Evolutionary conservation across 2,797 vertebrate species (phyloP).

Genomic region (Peromyscus melanophrys): DNA sequence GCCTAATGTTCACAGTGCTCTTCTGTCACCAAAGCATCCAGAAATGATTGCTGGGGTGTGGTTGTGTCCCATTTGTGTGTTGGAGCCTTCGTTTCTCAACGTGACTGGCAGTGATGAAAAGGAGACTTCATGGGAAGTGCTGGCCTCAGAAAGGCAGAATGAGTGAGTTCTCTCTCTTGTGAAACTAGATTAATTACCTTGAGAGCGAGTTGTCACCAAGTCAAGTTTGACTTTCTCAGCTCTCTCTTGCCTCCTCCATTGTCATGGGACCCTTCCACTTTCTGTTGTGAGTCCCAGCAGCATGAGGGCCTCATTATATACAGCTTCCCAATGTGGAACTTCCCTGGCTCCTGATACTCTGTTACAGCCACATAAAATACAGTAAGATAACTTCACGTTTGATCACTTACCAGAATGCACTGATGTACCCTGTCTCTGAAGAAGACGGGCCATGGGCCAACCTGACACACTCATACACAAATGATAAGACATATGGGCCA

Average conservation of each 20-base stretch:
- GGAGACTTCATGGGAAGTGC: not conserved
- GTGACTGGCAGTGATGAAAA: not conserved
- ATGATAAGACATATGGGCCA: not conserved
- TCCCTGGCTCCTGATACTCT: not conserved
- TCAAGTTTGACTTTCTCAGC: not conserved
- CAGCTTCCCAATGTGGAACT: not conserved
- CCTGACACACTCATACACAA: not conserved
- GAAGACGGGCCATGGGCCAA: not conserved
- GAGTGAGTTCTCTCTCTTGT: not conserved
- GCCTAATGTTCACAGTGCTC: not conserved
- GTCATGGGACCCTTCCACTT: not conserved
- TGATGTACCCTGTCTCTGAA: not conserved
- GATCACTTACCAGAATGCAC: not conserved
- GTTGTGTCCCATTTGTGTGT: not conserved
- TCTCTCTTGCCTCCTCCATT: not conserved
- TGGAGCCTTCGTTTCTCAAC: not conserved
- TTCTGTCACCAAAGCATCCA: slow-evolving; percentile 4
- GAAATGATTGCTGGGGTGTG: not conserved
- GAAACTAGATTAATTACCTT: not conserved
- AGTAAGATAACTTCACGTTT: not conserved
- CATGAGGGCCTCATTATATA: not conserved
- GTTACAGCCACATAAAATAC: not conserved
- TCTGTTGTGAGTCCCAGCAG: not conserved
- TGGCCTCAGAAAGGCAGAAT: not conserved
- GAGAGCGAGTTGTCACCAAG: not conserved